These are phyloP conservation scores for Platygyra sinensis DNA, from an alignment of 64 coral and sea anemone genomes.

Conservation along the genomic window DNA sequence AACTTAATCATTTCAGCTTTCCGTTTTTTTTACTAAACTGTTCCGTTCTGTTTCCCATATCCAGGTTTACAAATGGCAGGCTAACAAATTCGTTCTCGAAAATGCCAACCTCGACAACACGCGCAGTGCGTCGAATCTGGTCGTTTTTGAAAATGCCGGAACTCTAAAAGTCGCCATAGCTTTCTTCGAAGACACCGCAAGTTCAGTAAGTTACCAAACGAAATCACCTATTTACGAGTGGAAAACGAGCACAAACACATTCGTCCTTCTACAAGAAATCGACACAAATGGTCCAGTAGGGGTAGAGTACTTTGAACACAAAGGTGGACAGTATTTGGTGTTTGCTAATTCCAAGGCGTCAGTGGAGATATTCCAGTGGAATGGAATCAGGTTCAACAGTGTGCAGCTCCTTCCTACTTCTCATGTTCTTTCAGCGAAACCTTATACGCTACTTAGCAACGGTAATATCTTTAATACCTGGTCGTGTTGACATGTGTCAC, in stretches of 20 bases:
- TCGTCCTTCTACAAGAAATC: slow-evolving; percentile 63
- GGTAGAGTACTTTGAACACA: slow-evolving; percentile 81
- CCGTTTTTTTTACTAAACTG: background rate
- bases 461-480: background rate
- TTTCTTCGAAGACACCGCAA: slow-evolving; percentile 63
- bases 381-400: slow-evolving; percentile 6
- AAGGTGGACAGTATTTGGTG: slow-evolving; percentile 72
- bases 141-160: slow-evolving; percentile 66
- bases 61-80: slow-evolving; percentile 83
- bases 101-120: slow-evolving; percentile 48
- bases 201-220: slow-evolving; percentile 12
- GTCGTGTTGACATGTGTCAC: background rate
- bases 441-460: slow-evolving; percentile 33
- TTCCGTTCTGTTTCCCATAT: background rate
- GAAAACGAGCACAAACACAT: slow-evolving; percentile 30
- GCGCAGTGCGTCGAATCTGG: slow-evolving; percentile 80
- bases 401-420: slow-evolving; percentile 42
- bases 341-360: slow-evolving; percentile 77
- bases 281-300: slow-evolving; percentile 76
- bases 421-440: slow-evolving; percentile 51
- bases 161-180: slow-evolving; percentile 73
- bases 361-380: slow-evolving; percentile 61
- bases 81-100: slow-evolving; percentile 42
- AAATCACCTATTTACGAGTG: slow-evolving; percentile 81
- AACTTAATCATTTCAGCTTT: too few relatives aligned